phyloP scores from a whole-genome alignment of 2,888 invertebrate genomes.

The Pristionchus japonicus region DNA sequence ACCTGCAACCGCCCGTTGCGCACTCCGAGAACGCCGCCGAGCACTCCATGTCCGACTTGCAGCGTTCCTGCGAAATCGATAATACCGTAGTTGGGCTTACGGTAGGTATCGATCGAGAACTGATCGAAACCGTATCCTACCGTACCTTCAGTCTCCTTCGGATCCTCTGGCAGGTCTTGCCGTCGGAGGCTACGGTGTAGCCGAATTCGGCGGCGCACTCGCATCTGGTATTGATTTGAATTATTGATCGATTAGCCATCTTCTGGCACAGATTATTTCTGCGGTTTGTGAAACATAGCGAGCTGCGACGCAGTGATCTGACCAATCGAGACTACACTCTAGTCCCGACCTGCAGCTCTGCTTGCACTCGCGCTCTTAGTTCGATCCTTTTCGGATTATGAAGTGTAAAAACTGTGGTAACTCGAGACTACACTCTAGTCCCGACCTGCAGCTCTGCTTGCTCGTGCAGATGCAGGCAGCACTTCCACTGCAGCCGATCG shows the following conservation, averaged over 20 bases:
- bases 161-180: conserved; percentile 64
- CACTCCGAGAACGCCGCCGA: conserved; percentile 72
- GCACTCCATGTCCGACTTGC: conserved; percentile 71
- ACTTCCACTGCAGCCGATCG: conserved; percentile 61
- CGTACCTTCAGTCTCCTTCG: conserved; percentile 64
- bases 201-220: conserved; percentile 70
- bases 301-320: too few species aligned
- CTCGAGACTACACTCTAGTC: background rate
- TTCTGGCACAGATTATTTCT: too few species aligned
- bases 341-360: too few species aligned
- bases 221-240: conserved; percentile 53
- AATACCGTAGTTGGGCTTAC: background rate
- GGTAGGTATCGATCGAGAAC: background rate
- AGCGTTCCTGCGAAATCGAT: conserved; percentile 61
- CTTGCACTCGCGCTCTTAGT: too few species aligned
- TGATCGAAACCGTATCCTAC: background rate
- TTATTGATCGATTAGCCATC: too few species aligned
- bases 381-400: too few species aligned
- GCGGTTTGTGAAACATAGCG: too few species aligned
- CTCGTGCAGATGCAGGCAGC: conserved; percentile 65
- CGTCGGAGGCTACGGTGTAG: conserved; percentile 61
- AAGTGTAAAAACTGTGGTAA: too few species aligned
- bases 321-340: too few species aligned
- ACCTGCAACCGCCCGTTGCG: conserved; percentile 68
- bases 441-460: conserved; percentile 55